phyloP scores from a whole-genome alignment of 2,888 invertebrate species.

The Atethmia centrago region DNA sequence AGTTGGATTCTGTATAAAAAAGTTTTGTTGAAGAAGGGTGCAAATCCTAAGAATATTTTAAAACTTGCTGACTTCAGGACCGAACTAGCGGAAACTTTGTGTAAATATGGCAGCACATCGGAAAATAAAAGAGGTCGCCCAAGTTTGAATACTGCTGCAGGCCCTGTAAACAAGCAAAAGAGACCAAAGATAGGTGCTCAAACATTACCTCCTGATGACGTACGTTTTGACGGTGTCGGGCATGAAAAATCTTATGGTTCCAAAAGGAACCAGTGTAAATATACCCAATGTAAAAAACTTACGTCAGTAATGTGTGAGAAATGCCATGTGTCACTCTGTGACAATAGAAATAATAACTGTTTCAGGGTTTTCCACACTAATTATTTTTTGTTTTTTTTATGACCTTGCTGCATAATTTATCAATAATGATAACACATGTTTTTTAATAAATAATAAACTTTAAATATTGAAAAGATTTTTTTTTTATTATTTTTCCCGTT shows the following conservation, averaged over 20 bases:
- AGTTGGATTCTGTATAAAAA: neutral
- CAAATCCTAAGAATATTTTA: neutral
- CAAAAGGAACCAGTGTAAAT: slow-evolving; percentile 36
- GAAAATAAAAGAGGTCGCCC: slow-evolving; percentile 25
- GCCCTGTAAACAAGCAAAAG: slow-evolving; percentile 14
- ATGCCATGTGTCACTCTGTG: slow-evolving; percentile 10
- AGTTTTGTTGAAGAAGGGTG: neutral
- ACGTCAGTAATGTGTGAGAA: slow-evolving; percentile 9
- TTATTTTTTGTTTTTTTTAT: neutral
- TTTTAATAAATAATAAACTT: neutral
- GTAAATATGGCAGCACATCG: slow-evolving; percentile 17
- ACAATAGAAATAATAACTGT: slow-evolving; percentile 10
- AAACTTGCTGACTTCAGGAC: slow-evolving; percentile 7
- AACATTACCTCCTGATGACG: slow-evolving; percentile 19
- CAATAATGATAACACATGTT: neutral
- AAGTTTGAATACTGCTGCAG: neutral
- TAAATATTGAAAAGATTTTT: neutral
- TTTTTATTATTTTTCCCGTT: neutral
- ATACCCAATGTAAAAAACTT: slow-evolving; percentile 21
- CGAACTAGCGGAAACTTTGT: slow-evolving; percentile 16
- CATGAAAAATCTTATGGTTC: slow-evolving; percentile 53
- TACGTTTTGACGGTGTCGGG: slow-evolving; percentile 17
- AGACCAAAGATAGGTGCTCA: slow-evolving; percentile 11
- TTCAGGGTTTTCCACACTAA: neutral
- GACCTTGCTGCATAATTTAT: neutral